Evolutionary conservation across 2,113 vertebrate species (phyloP).

Genomic region (Nothoprocta pentlandii): DNA sequence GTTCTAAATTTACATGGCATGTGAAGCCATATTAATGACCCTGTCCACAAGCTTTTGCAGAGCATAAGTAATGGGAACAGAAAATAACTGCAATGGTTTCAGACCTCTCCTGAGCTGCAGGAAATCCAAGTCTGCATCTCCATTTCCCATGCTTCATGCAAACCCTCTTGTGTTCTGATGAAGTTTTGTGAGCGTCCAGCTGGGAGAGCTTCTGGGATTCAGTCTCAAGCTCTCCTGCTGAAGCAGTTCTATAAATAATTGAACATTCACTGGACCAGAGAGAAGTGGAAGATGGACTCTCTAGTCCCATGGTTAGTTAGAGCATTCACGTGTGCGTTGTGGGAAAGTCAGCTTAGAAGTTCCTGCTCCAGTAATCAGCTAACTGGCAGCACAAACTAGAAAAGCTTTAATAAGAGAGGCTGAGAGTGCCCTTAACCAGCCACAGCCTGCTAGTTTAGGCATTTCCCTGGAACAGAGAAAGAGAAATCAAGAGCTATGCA

Average conservation of each 20-base stretch:
- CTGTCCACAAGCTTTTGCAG: conserved; percentile 21
- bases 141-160: background rate
- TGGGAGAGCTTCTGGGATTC: background rate
- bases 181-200: background rate
- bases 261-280: conserved; percentile 6
- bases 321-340: background rate
- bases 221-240: conserved; percentile 25
- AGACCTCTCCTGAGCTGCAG: background rate
- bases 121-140: background rate
- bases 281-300: conserved; percentile 15
- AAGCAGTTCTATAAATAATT: conserved; percentile 52
- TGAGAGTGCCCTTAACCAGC: background rate
- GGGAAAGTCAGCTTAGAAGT: background rate
- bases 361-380: conserved; percentile 48
- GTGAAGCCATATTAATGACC: background rate
- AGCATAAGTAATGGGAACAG: background rate
- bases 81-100: conserved; percentile 24
- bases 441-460: background rate
- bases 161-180: background rate
- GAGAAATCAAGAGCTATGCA: background rate
- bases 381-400: conserved; percentile 27
- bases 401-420: background rate
- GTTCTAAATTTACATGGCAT: background rate
- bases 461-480: background rate
- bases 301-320: background rate